These are phyloP conservation scores for Torymus tubicola DNA, from an alignment of 2,888 invertebrate genomes.

Conservation along the genomic window DNA sequence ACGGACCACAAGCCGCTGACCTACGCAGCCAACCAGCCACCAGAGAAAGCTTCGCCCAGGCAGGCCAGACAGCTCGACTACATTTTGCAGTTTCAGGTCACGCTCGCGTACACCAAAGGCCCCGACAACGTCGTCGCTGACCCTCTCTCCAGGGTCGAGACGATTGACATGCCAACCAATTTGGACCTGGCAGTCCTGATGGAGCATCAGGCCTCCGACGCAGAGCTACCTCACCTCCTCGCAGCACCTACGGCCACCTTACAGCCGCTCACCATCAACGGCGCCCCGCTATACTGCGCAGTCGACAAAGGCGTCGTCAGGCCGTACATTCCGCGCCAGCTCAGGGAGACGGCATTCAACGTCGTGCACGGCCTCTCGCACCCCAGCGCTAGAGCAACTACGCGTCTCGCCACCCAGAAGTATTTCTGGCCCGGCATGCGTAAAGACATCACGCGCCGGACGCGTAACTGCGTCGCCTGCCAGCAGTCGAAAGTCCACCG, in stretches of 20 bases:
- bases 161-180: not conserved
- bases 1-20: not conserved
- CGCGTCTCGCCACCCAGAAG: slow-evolving; percentile 7
- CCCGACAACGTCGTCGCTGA: slow-evolving; percentile 24
- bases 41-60: not conserved
- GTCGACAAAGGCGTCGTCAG: slow-evolving; percentile 34
- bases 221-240: not conserved
- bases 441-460: slow-evolving; percentile 35
- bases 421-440: not conserved
- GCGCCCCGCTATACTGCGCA: not conserved
- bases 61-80: slow-evolving; percentile 12
- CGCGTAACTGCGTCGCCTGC: slow-evolving; percentile 31
- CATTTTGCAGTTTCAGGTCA: slow-evolving; percentile 1
- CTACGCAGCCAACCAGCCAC: not conserved
- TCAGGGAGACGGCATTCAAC: slow-evolving; percentile 60
- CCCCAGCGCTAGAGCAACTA: slow-evolving; percentile 56
- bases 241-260: slow-evolving; percentile 8
- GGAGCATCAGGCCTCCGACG: not conserved
- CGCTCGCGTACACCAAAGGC: not conserved
- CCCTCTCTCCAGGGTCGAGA: slow-evolving; percentile 15
- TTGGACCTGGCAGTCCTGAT: no score
- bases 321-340: slow-evolving; percentile 59
- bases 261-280: not conserved
- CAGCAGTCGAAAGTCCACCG: slow-evolving; percentile 35
- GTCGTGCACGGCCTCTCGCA: slow-evolving; percentile 58